Evolutionary conservation across 1,140 invertebrate species (phyloP), one percentile per base, ranked within the genome.

Genomic region (Drosophila chauvacae): DNA sequence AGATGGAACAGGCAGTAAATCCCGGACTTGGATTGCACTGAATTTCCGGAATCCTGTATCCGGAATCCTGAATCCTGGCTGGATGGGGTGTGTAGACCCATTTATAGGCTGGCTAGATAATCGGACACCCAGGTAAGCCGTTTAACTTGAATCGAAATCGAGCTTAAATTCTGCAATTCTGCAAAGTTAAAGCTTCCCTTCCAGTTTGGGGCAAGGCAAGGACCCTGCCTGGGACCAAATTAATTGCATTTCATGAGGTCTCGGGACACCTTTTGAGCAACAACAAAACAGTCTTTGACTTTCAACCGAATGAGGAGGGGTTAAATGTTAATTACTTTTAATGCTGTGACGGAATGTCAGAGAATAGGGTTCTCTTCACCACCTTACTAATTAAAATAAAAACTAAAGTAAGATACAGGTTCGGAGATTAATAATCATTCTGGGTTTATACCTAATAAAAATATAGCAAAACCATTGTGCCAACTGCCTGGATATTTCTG

Each of bases 251-350:
- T 72, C 45, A 37, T 41, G 35, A 37, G 47, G 42, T 30, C 64
- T 26, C 28, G 28, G 51, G 50, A 71, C 68, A 71, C 64, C 68
- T 70, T 70, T 69, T 45, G 65, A 35, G 50, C 45, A 55, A 48
- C 48, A 30, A 30, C 30, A 33, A 37, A 13, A 13, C 33, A 14
- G 64, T 47, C 66, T 58, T 71, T 58, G 63, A 56, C 64, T 64
- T 68, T 39, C 35, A 20, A 28, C 33, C 26, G 18, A 69, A 10
- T 18, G 7, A 42, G 2, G 44, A 7, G 16, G 26, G 47, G 39
- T 35, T 30, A 81, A 82, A 81, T 82, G 80, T 81, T 82, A 82
- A 82, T 82, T 82, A 82, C 79, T 77, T 81, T 77, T 77, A 82
- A 82, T 81, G 68, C 80, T 68, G 68, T 81, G 79, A 82, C 60